Evolutionary conservation across 2,113 vertebrate species (phyloP).

Genomic region (Thunnus thynnus): DNA sequence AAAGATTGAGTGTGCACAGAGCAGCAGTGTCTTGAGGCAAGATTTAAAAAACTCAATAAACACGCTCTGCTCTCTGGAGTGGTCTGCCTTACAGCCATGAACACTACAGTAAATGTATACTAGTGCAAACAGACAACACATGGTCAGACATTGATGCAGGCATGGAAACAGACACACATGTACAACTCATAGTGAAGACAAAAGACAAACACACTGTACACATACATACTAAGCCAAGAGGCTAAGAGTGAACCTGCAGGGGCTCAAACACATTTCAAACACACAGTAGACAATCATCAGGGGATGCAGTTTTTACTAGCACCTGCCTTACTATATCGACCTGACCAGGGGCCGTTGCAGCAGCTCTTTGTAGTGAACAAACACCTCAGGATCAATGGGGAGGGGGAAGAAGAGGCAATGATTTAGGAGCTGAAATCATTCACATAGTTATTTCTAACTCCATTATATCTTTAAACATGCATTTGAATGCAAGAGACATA

Average conservation of each 20-base stretch:
- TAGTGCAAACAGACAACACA: slow-evolving; percentile 50
- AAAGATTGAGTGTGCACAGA: slow-evolving; percentile 5
- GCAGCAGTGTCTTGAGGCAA: slow-evolving; percentile 58
- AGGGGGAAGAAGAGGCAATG: not conserved
- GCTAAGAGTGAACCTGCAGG: slow-evolving; percentile 39
- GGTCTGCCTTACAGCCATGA: slow-evolving; percentile 56
- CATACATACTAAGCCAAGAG: not conserved
- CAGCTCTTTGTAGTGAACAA: not conserved
- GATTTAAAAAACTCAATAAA: slow-evolving; percentile 69
- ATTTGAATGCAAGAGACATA: not conserved
- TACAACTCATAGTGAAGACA: not conserved
- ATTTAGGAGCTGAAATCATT: not conserved
- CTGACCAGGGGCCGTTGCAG: not conserved
- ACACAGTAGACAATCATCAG: slow-evolving; percentile 26
- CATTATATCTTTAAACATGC: not conserved
- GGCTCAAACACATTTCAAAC: slow-evolving; percentile 43
- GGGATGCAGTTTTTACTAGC: slow-evolving; percentile 49
- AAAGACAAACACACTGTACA: not conserved
- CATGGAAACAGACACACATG: slow-evolving; percentile 15
- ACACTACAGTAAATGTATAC: slow-evolving; percentile 29
- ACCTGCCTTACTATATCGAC: slow-evolving; percentile 45
- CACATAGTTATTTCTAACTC: not conserved
- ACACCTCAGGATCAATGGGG: not conserved
- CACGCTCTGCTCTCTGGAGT: slow-evolving; percentile 65
- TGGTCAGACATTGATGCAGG: slow-evolving; percentile 14